These are phyloP conservation scores for Helobdella robusta DNA, from an alignment of 2,888 invertebrate species.

Conservation along the genomic window DNA sequence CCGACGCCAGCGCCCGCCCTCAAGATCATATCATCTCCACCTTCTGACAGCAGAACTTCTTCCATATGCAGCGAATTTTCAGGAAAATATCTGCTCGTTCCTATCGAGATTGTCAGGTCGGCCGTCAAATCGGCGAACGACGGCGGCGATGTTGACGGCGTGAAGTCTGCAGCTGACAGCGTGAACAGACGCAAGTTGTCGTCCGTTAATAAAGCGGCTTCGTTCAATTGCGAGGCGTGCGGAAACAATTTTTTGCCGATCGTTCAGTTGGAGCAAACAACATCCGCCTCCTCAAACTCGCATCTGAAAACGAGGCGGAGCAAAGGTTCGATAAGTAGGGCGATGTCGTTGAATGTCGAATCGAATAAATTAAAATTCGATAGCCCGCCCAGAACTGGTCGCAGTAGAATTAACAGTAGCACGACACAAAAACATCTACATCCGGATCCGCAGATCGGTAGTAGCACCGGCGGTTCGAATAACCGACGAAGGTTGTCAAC, in stretches of 20 bases:
- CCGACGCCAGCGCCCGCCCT: slow-evolving; percentile 12
- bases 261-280: slow-evolving; percentile 24
- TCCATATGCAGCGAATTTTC: slow-evolving; percentile 26
- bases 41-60: slow-evolving; percentile 16
- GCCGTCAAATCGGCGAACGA: background rate
- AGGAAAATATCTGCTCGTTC: slow-evolving; percentile 25
- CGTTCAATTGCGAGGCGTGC: slow-evolving; percentile 25
- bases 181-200: slow-evolving; percentile 11
- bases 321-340: slow-evolving; percentile 14
- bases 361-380: background rate
- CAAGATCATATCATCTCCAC: slow-evolving; percentile 7
- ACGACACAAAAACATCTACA: too few relatives aligned
- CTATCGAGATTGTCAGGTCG: slow-evolving; percentile 21
- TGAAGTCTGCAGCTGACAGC: background rate
- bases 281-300: background rate
- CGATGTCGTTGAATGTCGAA: slow-evolving; percentile 12
- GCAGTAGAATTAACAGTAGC: background rate
- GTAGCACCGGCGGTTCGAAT: background rate
- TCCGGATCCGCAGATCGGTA: too few relatives aligned
- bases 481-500: slow-evolving; percentile 8
- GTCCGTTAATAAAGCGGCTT: slow-evolving; percentile 24
- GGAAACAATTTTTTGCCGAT: slow-evolving; percentile 24
- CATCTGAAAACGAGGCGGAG: background rate
- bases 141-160: background rate
- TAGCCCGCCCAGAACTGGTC: background rate